Conservation (phyloP, 2,888 invertebrate species). For the Acleris sparsana region DNA sequence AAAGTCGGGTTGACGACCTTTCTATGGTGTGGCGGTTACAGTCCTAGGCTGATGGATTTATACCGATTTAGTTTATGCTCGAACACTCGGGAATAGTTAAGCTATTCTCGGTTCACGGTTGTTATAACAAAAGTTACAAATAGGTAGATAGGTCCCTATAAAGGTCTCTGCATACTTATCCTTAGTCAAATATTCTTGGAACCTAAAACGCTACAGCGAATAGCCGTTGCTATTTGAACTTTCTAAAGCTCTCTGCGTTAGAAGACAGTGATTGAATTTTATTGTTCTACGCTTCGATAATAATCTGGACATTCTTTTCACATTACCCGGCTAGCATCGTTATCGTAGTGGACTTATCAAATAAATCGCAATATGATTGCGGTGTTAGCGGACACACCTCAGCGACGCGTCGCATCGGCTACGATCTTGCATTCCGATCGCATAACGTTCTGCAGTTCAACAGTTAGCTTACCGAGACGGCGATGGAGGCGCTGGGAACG, state of each 20-base stretch:
- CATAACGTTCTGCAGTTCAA: slow-evolving; percentile 53
- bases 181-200: background rate
- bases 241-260: slow-evolving; percentile 48
- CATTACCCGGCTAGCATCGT: slow-evolving; percentile 30
- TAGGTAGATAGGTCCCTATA: no score
- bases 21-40: slow-evolving; percentile 55
- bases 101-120: slow-evolving; percentile 21
- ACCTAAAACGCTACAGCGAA: slow-evolving; percentile 1
- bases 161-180: background rate
- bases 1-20: slow-evolving; percentile 74
- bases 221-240: slow-evolving; percentile 41
- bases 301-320: slow-evolving; percentile 55
- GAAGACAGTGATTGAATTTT: slow-evolving; percentile 48
- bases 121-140: background rate
- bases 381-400: slow-evolving; percentile 50
- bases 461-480: slow-evolving; percentile 72
- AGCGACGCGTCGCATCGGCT: slow-evolving; percentile 48
- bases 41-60: slow-evolving; percentile 61
- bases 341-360: slow-evolving; percentile 40
- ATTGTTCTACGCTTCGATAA: slow-evolving; percentile 56
- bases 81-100: slow-evolving; percentile 4
- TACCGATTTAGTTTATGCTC: slow-evolving; percentile 45
- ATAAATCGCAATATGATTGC: slow-evolving; percentile 46
- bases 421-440: slow-evolving; percentile 61
- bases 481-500: slow-evolving; percentile 71